Evolutionary conservation across 2,888 invertebrate genomes (phyloP).

Genomic region (Andricus quercusramuli): DNA sequence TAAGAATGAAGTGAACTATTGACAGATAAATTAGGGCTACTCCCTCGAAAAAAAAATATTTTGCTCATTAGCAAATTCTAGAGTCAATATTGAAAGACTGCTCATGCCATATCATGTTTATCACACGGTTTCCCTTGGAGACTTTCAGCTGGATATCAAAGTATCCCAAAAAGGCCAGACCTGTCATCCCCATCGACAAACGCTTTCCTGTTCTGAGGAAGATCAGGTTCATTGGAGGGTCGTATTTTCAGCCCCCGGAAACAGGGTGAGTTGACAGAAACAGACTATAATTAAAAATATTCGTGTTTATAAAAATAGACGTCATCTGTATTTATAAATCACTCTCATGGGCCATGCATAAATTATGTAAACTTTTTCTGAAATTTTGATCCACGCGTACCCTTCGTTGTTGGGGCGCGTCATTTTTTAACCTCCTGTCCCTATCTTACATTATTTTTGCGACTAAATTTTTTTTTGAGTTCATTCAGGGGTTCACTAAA

Average conservation of each 20-base stretch:
- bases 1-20: background rate
- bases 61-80: background rate
- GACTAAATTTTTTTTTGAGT: no score
- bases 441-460: no score
- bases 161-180: background rate
- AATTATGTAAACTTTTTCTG: no score
- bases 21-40: background rate
- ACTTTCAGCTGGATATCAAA: slow-evolving; percentile 1
- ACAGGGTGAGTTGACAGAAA: slow-evolving; percentile 16
- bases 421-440: no score
- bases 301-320: slow-evolving; percentile 8
- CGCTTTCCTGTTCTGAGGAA: background rate
- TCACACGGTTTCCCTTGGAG: background rate
- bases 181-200: slow-evolving; percentile 5
- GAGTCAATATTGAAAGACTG: background rate
- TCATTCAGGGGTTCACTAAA: no score
- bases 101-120: background rate
- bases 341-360: background rate
- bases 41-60: background rate
- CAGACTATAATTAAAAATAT: background rate
- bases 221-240: background rate
- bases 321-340: background rate
- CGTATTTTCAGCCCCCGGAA: background rate
- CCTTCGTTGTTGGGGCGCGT: no score
- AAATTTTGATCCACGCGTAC: no score